phyloP scores from a whole-genome alignment of 2,797 vertebrate species.

The Sphenopsis melanotis region DNA sequence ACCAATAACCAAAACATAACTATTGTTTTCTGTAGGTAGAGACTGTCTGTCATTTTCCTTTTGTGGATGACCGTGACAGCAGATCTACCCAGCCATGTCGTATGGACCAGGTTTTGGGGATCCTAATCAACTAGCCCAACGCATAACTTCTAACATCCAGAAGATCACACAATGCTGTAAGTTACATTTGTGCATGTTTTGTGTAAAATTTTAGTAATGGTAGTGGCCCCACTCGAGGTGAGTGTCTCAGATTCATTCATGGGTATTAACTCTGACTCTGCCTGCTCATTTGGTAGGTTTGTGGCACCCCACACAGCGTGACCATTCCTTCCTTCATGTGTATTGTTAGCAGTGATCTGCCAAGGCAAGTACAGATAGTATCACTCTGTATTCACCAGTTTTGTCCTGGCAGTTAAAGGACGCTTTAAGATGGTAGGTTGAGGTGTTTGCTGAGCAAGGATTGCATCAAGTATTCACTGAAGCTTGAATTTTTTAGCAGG shows the following conservation, averaged over 20 bases:
- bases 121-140: constrained; percentile 72
- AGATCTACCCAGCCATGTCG: constrained; percentile 60
- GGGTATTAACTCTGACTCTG: not conserved
- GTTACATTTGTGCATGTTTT: constrained; percentile 30
- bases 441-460: not conserved
- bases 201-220: not conserved
- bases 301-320: not conserved
- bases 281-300: not conserved
- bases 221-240: fast-evolving
- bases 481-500: not conserved
- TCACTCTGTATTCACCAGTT: not conserved
- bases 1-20: not conserved
- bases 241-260: not conserved
- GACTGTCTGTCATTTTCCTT: not conserved
- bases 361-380: not conserved
- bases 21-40: constrained; percentile 14
- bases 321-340: not conserved
- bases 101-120: constrained; percentile 62
- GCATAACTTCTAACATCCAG: constrained; percentile 80
- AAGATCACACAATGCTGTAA: constrained; percentile 82
- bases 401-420: not conserved
- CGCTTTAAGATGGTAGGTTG: not conserved
- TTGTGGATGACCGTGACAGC: constrained; percentile 51
- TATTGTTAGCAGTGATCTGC: not conserved
- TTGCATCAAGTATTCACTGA: not conserved